Base-by-base conservation (phyloP, 2,888 invertebrate species). In the Drymonia ruficornis region DNA sequence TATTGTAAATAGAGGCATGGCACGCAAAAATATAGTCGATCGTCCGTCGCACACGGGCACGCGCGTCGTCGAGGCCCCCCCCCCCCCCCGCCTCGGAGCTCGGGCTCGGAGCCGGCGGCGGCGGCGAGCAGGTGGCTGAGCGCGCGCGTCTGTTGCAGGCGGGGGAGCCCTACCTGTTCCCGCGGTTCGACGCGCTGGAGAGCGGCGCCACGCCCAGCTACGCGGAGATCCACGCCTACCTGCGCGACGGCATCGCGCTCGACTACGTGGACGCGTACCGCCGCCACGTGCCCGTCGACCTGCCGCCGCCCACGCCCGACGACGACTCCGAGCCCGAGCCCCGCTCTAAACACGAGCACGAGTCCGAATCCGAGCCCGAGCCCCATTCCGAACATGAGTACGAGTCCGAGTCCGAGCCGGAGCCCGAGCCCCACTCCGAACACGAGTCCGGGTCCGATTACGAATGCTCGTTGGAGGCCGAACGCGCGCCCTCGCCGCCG, bases 121-220 rank as follows among this genome's bases (percentile, higher is more conserved):
- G n/a, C n/a, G n/a, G n/a, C n/a, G n/a, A n/a, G n/a, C n/a, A n/a
- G n/a, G n/a, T n/a, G n/a, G n/a, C n/a, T n/a, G n/a, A 12, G 19
- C 43, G 49, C 44, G 29, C 11, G 3, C 23, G 67, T 57, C 61
- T 70, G 67, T 87, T 85, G 80, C 89, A 87, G 89, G 74, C 78
- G 70, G 68, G 76, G 76, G 87, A 86, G 77, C 70, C 86, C 67
- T 89, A 93, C 85, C 87, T 93, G 78, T 90, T 80, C 78, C 94
- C 94, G 74, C 81, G 84, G 65, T 94, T 94, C 85, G 78, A 74
- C 59, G 93, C 93, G 83, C 83, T 94, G 60, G 94, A 94, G 87
- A 59, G 50, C 70, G 94, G 91, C 67, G 84, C 61, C 69, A 84
- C 91, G 78, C 91, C 86, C 80, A 86, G 80, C 83, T 86, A 73